Base-by-base conservation (phyloP, 35 echinoderm and acorn worm genomes). In the Stichopus chloronotus region DNA sequence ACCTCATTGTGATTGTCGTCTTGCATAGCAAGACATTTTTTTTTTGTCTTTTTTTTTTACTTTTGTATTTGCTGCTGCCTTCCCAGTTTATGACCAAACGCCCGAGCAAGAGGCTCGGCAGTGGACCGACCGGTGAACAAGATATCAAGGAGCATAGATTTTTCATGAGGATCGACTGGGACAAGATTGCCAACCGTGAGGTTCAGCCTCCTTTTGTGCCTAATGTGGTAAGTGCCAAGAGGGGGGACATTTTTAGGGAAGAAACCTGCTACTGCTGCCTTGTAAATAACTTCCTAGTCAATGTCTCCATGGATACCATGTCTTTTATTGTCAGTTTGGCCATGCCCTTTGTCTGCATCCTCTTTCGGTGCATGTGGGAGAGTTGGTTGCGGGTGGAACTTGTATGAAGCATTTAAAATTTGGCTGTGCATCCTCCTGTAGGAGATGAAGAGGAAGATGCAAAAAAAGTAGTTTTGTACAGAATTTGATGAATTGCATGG, bases 151-250 rank as follows among this genome's bases (percentile, higher is more conserved):
- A 98, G 60, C 97, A 98, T 68, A 65, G 79, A 23, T 98, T 98
- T 89, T 98, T 98, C 83, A 92, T 95, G 17, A 84, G 95, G 11
- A 98, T 98, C 55, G 97, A 98, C 90, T 98, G 97, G 97, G 97
- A 96, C 20, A 96, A 93, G 88, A 78, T 98, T 19, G 79, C 93
- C 43, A 90, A 92, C 61, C 56, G 97, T 19, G 97, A 98, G 71
- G 87, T 96, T 2, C 97, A 98, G 71, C 97, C 97, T 58, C 97
- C 97, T 19, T 98, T 98, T 60, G 93, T 96, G 57, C 97, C 97
- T 56, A 91, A 82, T 59, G 93, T 98, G 93, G 97, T 98, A 93
- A 91, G 97, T 98, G 7, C 22, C 7, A 5, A 55, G 57, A 24
- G 6, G 16, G 21, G 55, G 13, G 56, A 55, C 24, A 5, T 53